Base-by-base conservation (phyloP, 2,797 vertebrate genomes). In the Pseudotriccus pelzelni region DNA sequence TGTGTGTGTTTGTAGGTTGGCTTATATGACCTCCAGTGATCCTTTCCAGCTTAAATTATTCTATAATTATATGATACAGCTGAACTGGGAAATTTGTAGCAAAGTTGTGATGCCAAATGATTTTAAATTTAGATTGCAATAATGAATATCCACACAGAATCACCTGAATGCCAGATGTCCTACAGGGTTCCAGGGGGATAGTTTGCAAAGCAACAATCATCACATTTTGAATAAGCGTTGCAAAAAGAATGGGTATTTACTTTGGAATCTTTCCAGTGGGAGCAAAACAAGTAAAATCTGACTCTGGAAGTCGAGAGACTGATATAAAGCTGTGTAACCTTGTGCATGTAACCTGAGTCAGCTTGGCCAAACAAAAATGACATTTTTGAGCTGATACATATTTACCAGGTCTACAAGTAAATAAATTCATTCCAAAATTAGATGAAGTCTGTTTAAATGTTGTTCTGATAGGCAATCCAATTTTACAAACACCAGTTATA, bases 161-260 rank as follows among this genome's bases (percentile, higher is more conserved):
- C 69, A 92, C 81, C 87, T 93, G 69, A 89, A 89, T 68, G 77
- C 84, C 81, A 94, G 74, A 84, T 92, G 66, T 84, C 84, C 58
- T 53, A 17, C 22, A 66, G n/a, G 2, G 68, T 87, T 93, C 82
- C 78, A 66, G 28, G 50, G 89, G 77, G 84, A 81, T 50, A 92
- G 28, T 92, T 96, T 87, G 50, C 39, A 86, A 79, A 79, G 32
- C n/a, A 82, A 22, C 52, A 73, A 60, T 62, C 77, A 70, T 62
- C 70, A 50, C 49, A 32, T 89, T 93, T 87, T 46, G 72, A 76
- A 44, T 55, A 89, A 87, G 44, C 56, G 19, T 74, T 82, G 75
- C 59, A 70, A n/a, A 73, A 87, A 91, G 66, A 88, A 86, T 89
- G 66, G 22, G 12, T 84, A 84, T 93, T 93, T 92, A 66, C 39